Conservation (phyloP, 30 jellyfish, hydroid and myxozoan genomes). For the Calvadosia cruxmelitensis region DNA sequence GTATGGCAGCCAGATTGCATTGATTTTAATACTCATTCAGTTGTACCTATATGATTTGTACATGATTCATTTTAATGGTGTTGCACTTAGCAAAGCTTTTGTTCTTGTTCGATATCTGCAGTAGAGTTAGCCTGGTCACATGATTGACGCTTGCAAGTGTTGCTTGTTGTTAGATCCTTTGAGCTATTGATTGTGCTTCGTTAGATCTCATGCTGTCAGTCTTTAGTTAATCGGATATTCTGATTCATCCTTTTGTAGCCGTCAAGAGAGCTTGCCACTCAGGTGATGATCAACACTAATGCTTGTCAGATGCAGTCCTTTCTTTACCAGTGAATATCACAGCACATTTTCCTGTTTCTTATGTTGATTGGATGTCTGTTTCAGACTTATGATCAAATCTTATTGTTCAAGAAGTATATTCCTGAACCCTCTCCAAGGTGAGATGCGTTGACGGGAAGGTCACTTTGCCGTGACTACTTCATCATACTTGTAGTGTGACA, state of each 20-base stretch:
- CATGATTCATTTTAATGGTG: too few relatives aligned
- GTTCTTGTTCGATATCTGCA: too few relatives aligned
- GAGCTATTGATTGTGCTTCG: too few relatives aligned
- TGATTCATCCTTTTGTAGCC: constrained; percentile 46
- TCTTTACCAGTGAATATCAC: neutral
- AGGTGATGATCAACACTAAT: constrained; percentile 56
- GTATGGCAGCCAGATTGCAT: too few relatives aligned
- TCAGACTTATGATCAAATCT: constrained; percentile 77
- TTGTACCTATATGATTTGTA: too few relatives aligned
- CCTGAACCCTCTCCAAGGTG: constrained; percentile 90
- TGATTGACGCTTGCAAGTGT: too few relatives aligned
- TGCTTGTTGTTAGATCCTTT: too few relatives aligned
- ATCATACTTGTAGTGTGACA: neutral
- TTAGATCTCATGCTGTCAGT: too few relatives aligned
- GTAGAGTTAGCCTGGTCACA: too few relatives aligned
- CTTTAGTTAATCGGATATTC: neutral
- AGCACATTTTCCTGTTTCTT: neutral
- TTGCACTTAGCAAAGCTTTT: too few relatives aligned
- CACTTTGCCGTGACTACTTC: neutral
- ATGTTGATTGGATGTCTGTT: neutral
- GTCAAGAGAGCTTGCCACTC: constrained; percentile 94
- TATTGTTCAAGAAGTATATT: constrained; percentile 56
- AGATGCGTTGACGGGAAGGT: neutral
- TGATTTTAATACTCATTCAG: too few relatives aligned
- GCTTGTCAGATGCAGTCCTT: neutral